A percentile compares a stretch with the other conserved stretches of the same genome.
These are phyloP conservation scores for Rotaria magnacalcarata DNA, from an alignment of 2,888 invertebrate species.

Conservation along the genomic window DNA sequence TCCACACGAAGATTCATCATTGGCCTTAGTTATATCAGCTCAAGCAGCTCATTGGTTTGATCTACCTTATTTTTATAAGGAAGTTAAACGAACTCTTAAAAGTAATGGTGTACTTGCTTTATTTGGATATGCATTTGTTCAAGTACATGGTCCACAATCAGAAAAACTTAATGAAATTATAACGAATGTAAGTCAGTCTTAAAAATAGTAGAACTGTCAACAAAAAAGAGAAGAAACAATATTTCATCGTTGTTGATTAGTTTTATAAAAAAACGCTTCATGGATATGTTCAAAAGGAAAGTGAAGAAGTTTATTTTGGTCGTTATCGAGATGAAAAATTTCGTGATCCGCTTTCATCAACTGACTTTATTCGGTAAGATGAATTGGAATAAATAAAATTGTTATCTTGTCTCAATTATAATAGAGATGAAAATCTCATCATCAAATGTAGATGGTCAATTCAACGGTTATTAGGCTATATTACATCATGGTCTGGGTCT, in stretches of 20 bases:
- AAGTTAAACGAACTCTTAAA: not conserved
- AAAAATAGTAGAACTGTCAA: no score
- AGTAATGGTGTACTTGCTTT: not conserved
- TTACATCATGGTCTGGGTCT: not conserved
- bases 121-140: not conserved
- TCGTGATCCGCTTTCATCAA: not conserved
- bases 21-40: not conserved
- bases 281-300: constrained; percentile 4
- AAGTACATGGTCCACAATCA: not conserved
- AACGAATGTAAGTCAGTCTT: not conserved
- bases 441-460: not conserved
- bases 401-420: not conserved
- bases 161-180: not conserved
- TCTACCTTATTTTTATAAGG: not conserved
- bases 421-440: not conserved
- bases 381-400: no score
- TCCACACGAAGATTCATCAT: not conserved
- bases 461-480: not conserved
- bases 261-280: not conserved
- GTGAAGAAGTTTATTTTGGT: constrained; percentile 3
- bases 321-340: not conserved
- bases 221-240: no score
- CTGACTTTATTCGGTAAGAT: not conserved
- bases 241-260: not conserved
- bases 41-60: constrained; percentile 25